Conservation (phyloP, 2,888 invertebrate species). For the Argyresthia albistria region DNA sequence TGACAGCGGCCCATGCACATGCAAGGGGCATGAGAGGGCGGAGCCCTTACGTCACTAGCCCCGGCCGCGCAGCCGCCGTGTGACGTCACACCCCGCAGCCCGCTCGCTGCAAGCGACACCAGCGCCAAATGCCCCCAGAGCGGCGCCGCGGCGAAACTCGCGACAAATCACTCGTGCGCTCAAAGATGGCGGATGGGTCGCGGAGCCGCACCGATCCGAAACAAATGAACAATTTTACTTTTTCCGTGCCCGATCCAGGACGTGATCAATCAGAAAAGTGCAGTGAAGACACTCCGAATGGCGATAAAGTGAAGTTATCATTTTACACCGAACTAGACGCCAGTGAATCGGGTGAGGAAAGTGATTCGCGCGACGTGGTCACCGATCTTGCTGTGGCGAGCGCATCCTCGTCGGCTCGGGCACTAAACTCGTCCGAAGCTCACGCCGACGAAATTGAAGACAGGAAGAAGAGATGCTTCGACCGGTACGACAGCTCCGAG, state of each 20-base stretch:
- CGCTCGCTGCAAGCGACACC: constrained; percentile 33
- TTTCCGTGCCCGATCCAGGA: constrained; percentile 63
- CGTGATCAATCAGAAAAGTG: constrained; percentile 70
- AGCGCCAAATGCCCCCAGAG: constrained; percentile 44
- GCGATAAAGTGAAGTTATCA: constrained; percentile 56
- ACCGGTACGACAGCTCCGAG: constrained; percentile 94
- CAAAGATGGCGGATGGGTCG: constrained; percentile 89
- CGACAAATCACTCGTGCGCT: constrained; percentile 76
- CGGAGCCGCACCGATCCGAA: constrained; percentile 73
- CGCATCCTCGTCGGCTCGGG: constrained; percentile 31
- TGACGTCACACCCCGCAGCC: constrained; percentile 53
- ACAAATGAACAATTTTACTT: constrained; percentile 70
- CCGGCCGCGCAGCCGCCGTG: constrained; percentile 60
- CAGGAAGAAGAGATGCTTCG: constrained; percentile 88
- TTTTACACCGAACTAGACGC: constrained; percentile 63
- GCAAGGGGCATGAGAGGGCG: constrained; percentile 66
- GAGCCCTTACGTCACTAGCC: constrained; percentile 66
- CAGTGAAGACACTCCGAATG: constrained; percentile 53
- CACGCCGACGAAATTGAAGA: constrained; percentile 63
- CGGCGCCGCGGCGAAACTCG: constrained; percentile 43
- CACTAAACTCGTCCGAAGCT: constrained; percentile 48
- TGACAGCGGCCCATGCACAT: constrained; percentile 62
- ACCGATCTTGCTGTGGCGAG: constrained; percentile 38
- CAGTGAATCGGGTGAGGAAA: constrained; percentile 68
- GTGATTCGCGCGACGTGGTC: constrained; percentile 67